Base-by-base conservation (phyloP, 2,113 vertebrate genomes). In the Xenotilapia longispinis region DNA sequence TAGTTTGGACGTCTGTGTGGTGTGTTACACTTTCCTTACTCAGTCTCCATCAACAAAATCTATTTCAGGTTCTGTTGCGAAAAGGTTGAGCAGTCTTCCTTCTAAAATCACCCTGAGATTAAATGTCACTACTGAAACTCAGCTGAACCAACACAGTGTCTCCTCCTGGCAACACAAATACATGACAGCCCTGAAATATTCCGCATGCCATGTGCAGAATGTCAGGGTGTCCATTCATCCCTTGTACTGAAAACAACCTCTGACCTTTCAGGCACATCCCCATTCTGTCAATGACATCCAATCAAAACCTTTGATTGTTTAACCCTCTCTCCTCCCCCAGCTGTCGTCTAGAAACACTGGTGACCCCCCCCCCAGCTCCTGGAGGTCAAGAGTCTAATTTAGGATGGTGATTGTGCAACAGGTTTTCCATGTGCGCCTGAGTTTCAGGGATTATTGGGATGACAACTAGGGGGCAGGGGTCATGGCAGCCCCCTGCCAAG, bases 321-420 rank as follows among this genome's bases (percentile, higher is more conserved):
- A 93, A 93, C 88, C 87, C 92, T 70, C 81, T 40, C 60, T 85
- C 85, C 87, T 87, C 87, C 91, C 87, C 23, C 86, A 86, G 89
- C 91, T 94, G 90, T 90, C 87, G 17, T 83, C 42, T 79, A 10
- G 75, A 12, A 78, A 88, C 93, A 92, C 86, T n/a, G 11, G 58
- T 83, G 78, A 89, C 91, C 87, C 33, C 31, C 33, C 31, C 2
- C 54, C 80, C 68, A 58, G 26, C 80, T 91, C 54, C 54, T 31
- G 14, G 82, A 83, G 93, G 94, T 96, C 93, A 92, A 92, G 88
- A 93, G 93, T 93, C 94, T 94, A 94, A 95, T 94, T 96, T 92
- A 90, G 84, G 88, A 91, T 14, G 92, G 91, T 42, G 91, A 91
- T 92, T 91, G 94, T 89, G 70, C 93, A 88, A 94, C 92, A 93